These are phyloP conservation scores for Fragum whitleyi DNA, from an alignment of 2,888 invertebrate genomes.

Conservation along the genomic window DNA sequence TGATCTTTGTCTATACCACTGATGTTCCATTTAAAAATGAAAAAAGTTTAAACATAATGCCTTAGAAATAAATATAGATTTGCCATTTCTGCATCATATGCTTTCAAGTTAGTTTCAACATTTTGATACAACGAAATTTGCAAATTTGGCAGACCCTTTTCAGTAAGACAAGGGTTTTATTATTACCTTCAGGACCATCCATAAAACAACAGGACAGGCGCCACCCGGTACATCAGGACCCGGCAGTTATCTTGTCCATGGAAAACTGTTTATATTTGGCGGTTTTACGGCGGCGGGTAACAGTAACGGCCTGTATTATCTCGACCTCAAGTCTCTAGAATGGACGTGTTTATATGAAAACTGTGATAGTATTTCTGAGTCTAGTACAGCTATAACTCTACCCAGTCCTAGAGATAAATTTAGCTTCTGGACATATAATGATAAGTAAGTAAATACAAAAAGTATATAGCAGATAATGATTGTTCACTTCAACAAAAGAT, in stretches of 20 bases:
- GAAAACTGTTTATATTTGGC: slow-evolving; percentile 81
- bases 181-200: slow-evolving; percentile 50
- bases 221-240: slow-evolving; percentile 83
- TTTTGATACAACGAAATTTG: no score
- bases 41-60: no score
- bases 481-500: no score
- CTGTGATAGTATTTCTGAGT: background rate
- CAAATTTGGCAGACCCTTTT: no score
- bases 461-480: no score
- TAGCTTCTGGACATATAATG: slow-evolving; percentile 73
- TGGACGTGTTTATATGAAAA: slow-evolving; percentile 74
- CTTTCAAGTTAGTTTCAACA: no score
- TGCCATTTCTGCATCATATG: no score
- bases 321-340: slow-evolving; percentile 75
- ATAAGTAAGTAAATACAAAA: slow-evolving; percentile 72
- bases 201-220: slow-evolving; percentile 68
- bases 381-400: background rate
- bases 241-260: slow-evolving; percentile 74
- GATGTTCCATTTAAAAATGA: no score
- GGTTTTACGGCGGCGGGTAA: slow-evolving; percentile 80
- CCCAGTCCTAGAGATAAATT: slow-evolving; percentile 82
- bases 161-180: no score
- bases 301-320: slow-evolving; percentile 75
- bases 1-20: no score
- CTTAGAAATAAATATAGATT: no score